phyloP scores from a whole-genome alignment of 2,113 vertebrate species.

The Epinephelus moara region DNA sequence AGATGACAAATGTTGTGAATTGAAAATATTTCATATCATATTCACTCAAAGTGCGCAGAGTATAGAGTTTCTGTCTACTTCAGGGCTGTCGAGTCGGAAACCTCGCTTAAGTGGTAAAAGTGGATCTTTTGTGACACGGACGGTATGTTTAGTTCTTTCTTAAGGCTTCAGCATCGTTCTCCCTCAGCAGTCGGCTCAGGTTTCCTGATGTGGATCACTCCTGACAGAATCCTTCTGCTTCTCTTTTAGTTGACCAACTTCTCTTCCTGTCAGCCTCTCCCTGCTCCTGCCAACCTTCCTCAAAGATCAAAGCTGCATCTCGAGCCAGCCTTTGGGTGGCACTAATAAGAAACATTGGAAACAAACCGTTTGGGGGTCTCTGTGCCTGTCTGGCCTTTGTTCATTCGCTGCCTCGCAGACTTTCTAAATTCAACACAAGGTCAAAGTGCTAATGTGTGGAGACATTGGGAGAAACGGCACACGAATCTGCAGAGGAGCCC shows the following conservation, averaged over 20 bases:
- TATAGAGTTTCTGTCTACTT: neutral
- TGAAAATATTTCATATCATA: neutral
- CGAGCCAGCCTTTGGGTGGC: conserved; percentile 55
- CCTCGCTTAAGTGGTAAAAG: conserved; percentile 32
- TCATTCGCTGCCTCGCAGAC: conserved; percentile 17
- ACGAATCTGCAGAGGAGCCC: neutral
- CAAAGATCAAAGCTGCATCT: conserved; percentile 71
- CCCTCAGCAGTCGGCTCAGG: conserved; percentile 55
- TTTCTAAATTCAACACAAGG: conserved; percentile 52
- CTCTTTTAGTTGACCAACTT: conserved; percentile 72
- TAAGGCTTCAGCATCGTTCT: conserved; percentile 68
- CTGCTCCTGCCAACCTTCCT: conserved; percentile 49
- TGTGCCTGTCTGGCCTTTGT: conserved; percentile 28
- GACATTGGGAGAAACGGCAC: conserved; percentile 26
- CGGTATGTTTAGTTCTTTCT: conserved; percentile 65
- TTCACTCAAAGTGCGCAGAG: neutral
- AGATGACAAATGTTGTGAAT: neutral
- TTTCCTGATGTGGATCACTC: conserved; percentile 77
- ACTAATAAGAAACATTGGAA: conserved; percentile 58
- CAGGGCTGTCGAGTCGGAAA: conserved; percentile 24
- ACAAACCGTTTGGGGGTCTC: conserved; percentile 35
- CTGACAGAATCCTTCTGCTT: conserved; percentile 81
- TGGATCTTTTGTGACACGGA: conserved; percentile 62
- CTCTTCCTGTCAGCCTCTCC: conserved; percentile 56
- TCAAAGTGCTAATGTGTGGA: conserved; percentile 59